These are phyloP conservation scores for Agrilus planipennis DNA, from an alignment of 1,140 invertebrate species.

Conservation along the genomic window DNA sequence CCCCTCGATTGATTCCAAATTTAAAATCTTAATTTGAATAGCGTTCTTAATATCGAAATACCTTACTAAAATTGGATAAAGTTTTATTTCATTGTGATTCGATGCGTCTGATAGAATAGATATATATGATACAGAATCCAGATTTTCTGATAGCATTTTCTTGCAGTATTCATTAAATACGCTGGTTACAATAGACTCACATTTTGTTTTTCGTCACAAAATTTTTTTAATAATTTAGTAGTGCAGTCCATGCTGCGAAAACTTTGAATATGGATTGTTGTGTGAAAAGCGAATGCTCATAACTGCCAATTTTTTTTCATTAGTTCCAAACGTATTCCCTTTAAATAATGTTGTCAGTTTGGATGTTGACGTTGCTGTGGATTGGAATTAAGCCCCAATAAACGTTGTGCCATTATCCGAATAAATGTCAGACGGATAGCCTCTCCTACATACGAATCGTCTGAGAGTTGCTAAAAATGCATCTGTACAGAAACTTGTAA, in stretches of 20 bases:
- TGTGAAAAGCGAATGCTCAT: slow-evolving; percentile 1
- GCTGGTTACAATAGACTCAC: slow-evolving; percentile 7
- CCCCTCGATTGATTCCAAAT: slow-evolving; percentile 9
- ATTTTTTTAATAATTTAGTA: slow-evolving; percentile 7
- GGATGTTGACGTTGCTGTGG: slow-evolving; percentile 8
- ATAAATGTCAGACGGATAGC: neutral
- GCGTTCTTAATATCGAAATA: slow-evolving; percentile 11
- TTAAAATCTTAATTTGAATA: slow-evolving; percentile 12
- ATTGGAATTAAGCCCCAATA: slow-evolving; percentile 4
- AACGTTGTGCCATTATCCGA: slow-evolving; percentile 4
- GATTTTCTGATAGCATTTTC: slow-evolving; percentile 3
- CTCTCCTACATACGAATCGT: slow-evolving; percentile 25
- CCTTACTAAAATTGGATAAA: slow-evolving; percentile 9
- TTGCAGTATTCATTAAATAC: slow-evolving; percentile 7
- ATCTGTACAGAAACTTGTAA: slow-evolving; percentile 21
- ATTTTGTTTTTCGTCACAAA: slow-evolving; percentile 9
- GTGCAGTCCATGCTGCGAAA: slow-evolving; percentile 2
- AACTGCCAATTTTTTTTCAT: slow-evolving; percentile 9
- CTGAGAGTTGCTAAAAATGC: slow-evolving; percentile 27
- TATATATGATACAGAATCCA: slow-evolving; percentile 4
- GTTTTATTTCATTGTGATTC: slow-evolving; percentile 9
- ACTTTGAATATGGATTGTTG: neutral
- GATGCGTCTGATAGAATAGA: slow-evolving; percentile 8
- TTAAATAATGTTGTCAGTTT: slow-evolving; percentile 9
- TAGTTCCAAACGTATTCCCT: slow-evolving; percentile 7